Conservation (phyloP, 1,140 invertebrate genomes). For the Ctenoplectra terminalis region DNA sequence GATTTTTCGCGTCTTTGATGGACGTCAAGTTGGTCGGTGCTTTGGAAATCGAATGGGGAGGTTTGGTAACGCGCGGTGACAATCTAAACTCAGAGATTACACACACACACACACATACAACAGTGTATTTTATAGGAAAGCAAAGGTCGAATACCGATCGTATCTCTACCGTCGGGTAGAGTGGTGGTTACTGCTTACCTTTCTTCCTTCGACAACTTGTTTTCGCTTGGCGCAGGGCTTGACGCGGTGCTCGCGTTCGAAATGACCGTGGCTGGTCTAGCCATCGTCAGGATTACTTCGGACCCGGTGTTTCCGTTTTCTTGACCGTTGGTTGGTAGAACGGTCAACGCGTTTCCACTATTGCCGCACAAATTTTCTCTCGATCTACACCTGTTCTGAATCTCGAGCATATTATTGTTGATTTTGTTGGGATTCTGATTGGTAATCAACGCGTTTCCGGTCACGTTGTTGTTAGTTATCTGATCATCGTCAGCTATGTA, state of each 20-base stretch:
- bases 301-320: constrained; percentile 80
- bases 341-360: constrained; percentile 74
- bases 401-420: constrained; percentile 80
- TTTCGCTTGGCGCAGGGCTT: constrained; percentile 85
- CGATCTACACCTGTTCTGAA: constrained; percentile 81
- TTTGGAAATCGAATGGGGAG: constrained; percentile 75
- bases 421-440: constrained; percentile 77
- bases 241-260: constrained; percentile 87
- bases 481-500: constrained; percentile 84
- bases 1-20: constrained; percentile 74
- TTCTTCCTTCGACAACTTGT: constrained; percentile 85
- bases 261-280: constrained; percentile 88
- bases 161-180: neutral
- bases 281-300: constrained; percentile 89
- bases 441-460: constrained; percentile 57
- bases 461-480: constrained; percentile 75
- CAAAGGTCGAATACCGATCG: neutral
- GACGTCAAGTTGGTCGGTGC: constrained; percentile 66
- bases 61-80: constrained; percentile 82
- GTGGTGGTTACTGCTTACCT: no score
- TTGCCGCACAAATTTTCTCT: constrained; percentile 84
- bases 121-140: neutral
- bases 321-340: constrained; percentile 75
- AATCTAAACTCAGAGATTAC: constrained; percentile 73
- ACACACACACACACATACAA: constrained; percentile 3